Conservation (phyloP, 2,888 invertebrate genomes). For the Thecocarcelia acutangulata region DNA sequence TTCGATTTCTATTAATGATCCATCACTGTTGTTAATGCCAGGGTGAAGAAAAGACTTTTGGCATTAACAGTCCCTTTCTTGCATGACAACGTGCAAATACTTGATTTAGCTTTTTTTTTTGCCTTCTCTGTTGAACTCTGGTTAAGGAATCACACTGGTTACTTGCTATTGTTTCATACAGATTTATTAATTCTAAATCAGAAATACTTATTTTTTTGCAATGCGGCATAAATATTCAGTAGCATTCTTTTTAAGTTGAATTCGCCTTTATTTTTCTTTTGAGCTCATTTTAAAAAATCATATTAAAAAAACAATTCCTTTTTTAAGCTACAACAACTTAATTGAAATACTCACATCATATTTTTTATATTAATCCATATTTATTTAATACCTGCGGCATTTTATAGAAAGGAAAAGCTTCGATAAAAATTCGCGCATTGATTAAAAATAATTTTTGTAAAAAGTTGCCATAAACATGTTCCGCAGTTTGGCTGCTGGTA, state of each 20-base stretch:
- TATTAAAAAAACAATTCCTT: conserved; percentile 42
- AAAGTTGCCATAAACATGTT: conserved; percentile 58
- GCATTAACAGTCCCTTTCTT: too few relatives aligned
- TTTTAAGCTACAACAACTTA: conserved; percentile 46
- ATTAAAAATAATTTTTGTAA: conserved; percentile 62
- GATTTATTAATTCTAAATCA: too few relatives aligned
- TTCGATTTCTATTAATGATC: too few relatives aligned
- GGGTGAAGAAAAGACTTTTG: too few relatives aligned
- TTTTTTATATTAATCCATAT: conserved; percentile 55
- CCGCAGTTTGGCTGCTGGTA: conserved; percentile 5
- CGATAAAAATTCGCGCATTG: conserved; percentile 55
- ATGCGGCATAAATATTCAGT: too few relatives aligned
- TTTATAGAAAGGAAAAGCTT: conserved; percentile 45
- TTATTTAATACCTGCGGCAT: conserved; percentile 60
- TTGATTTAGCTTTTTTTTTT: too few relatives aligned
- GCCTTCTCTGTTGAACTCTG: too few relatives aligned
- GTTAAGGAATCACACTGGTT: too few relatives aligned
- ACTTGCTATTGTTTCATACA: too few relatives aligned
- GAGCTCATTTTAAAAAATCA: conserved; percentile 14
- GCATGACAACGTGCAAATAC: too few relatives aligned
- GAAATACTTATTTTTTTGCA: too few relatives aligned
- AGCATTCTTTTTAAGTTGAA: not conserved
- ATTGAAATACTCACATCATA: conserved; percentile 50
- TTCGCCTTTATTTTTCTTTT: not conserved
- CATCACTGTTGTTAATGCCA: too few relatives aligned